Evolutionary conservation across 35 echinoderm and acorn worm genomes (phyloP).

Genomic region (Acanthaster planci): DNA sequence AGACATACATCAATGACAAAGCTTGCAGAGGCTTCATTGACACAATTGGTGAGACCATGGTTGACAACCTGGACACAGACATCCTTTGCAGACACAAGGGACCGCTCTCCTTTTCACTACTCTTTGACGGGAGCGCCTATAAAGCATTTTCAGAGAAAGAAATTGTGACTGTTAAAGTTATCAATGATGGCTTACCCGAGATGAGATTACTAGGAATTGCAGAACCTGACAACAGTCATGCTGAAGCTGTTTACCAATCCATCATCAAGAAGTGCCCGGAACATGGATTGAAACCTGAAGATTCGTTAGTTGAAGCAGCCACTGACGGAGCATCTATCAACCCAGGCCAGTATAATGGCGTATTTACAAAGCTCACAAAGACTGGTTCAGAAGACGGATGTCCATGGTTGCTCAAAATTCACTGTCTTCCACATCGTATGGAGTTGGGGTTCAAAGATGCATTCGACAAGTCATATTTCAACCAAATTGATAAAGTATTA

Average conservation of each 20-base stretch:
- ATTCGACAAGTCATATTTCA: constrained; percentile 56
- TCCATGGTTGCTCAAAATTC: constrained; percentile 52
- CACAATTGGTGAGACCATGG: constrained; percentile 35
- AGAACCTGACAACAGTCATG: constrained; percentile 53
- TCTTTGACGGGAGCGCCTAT: constrained; percentile 73
- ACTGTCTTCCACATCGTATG: constrained; percentile 52
- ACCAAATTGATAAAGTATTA: constrained; percentile 57
- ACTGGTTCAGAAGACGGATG: too few relatives aligned
- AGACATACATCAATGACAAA: constrained; percentile 49
- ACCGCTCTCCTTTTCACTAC: constrained; percentile 52
- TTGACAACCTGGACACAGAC: constrained; percentile 20
- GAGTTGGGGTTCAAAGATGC: constrained; percentile 57
- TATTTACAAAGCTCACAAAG: constrained; percentile 40
- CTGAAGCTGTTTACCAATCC: constrained; percentile 13
- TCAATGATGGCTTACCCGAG: constrained; percentile 48
- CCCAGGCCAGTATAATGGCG: constrained; percentile 44
- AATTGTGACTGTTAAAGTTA: constrained; percentile 50
- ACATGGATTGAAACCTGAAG: constrained; percentile 5
- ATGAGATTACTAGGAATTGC: constrained; percentile 52
- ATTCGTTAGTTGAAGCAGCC: constrained; percentile 46
- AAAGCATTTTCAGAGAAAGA: constrained; percentile 59
- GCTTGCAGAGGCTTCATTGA: constrained; percentile 40
- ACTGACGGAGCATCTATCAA: constrained; percentile 63
- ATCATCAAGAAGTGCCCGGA: constrained; percentile 23
- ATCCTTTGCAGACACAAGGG: background rate